A percentile compares a stretch with the other conserved stretches of the same genome.
Evolutionary conservation across 2,888 invertebrate genomes (phyloP).

Genomic region (Incurvaria masculella): DNA sequence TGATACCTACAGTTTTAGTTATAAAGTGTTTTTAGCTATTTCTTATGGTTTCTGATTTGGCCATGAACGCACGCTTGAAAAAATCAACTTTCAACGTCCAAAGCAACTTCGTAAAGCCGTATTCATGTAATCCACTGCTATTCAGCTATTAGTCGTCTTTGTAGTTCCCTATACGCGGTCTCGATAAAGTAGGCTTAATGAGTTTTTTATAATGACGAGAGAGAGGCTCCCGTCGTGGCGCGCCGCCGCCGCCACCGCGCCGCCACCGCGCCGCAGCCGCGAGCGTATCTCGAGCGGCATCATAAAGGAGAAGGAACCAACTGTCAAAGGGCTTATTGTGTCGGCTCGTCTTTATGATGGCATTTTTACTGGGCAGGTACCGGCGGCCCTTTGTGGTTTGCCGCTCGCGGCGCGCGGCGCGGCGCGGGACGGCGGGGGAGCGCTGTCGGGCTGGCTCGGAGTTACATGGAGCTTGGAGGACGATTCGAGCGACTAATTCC

Average conservation of each 20-base stretch:
- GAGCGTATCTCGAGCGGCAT: conserved; percentile 51
- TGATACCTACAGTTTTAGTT: no score
- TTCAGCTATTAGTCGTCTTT: background rate
- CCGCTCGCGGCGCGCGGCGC: background rate
- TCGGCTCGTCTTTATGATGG: conserved; percentile 49
- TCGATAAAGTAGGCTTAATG: conserved; percentile 54
- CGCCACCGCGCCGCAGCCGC: conserved; percentile 18
- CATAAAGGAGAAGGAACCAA: conserved; percentile 49
- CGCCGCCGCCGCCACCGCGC: background rate
- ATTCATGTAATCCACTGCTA: background rate
- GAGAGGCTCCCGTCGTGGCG: background rate
- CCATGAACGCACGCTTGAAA: no score
- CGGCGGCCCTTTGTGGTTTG: conserved; percentile 20
- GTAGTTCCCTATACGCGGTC: conserved; percentile 28
- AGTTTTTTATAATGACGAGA: conserved; percentile 17
- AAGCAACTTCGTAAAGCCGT: no score
- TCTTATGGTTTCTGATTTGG: no score
- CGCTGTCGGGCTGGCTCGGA: background rate
- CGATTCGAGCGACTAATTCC: background rate
- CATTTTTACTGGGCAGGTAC: conserved; percentile 54
- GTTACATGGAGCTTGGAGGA: no score
- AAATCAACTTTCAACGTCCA: no score
- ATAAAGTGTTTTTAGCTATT: no score
- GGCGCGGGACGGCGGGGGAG: background rate
- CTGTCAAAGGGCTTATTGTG: conserved; percentile 55